Base-by-base conservation (phyloP, 2,888 invertebrate species). In the Pristionchus entomophagus region DNA sequence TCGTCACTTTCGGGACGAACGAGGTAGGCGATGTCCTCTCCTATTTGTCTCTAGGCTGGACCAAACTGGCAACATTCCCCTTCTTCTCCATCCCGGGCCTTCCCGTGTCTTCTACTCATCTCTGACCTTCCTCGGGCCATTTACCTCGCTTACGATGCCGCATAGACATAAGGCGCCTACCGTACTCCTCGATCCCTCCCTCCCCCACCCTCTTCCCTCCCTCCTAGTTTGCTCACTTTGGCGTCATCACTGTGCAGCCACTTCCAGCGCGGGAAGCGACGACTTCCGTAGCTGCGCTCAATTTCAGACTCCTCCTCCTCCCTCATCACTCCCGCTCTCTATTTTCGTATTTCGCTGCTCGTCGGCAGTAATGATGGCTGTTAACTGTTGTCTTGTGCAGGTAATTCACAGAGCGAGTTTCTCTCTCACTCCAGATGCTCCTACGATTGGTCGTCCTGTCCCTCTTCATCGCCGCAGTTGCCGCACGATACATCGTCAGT, bases 401-500 rank as follows among this genome's bases (percentile, higher is more conserved):
- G 53, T 82, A 53, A 59, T 82, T 32, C 59, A 38, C 62, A 62
- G 32, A 8, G 38, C 65, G 65, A 32, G 65, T 35, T 6, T 65
- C 35, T 65, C 65, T 35, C 65, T 35, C 17, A 29, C 65, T 12
- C 32, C 59, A 65, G 32, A 51, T 35, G 45, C 45, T 84, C 41
- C 83, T 84, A 32, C 62, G 83, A 53, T 65, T 84, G 83, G 83
- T 84, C 65, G 65, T 53, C 32, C 53, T 84, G 32, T 49, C 65
- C 19, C 41, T 84, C 35, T 51, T 84, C 65, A 65, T 84, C 65
- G 32, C 41, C 19, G n/a, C 22, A 22, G 83, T 84, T 29, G n/a
- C 83, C 5, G 41, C 83, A 29, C 41, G 83, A 84, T 84, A 84
- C 32, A 84, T 84, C 19, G 83, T 84, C 19, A 62, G 83, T 62